A percentile compares a stretch with the other conserved stretches of the same genome.
Conservation (phyloP, 2,888 invertebrate genomes). For the Pyrgus malvae region DNA sequence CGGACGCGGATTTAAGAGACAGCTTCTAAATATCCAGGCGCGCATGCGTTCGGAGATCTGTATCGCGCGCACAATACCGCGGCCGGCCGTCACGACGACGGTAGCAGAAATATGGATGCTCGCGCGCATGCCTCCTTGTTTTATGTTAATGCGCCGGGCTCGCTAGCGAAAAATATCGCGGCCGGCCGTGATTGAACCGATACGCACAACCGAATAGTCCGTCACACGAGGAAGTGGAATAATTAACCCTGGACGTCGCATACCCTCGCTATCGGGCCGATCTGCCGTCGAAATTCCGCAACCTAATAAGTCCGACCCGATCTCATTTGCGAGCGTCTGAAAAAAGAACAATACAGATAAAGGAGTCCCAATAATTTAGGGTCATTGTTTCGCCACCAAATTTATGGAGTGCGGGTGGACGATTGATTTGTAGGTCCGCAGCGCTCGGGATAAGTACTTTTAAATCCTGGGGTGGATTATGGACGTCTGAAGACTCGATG, state of each 20-base stretch:
- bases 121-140: slow-evolving; percentile 68
- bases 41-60: slow-evolving; percentile 73
- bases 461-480: slow-evolving; percentile 48
- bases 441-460: slow-evolving; percentile 65
- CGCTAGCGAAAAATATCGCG: slow-evolving; percentile 64
- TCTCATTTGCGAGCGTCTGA: slow-evolving; percentile 77
- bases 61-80: slow-evolving; percentile 78
- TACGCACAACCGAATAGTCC: slow-evolving; percentile 42
- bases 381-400: slow-evolving; percentile 78
- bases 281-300: slow-evolving; percentile 72
- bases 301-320: slow-evolving; percentile 75
- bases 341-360: slow-evolving; percentile 75
- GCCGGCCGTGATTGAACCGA: slow-evolving; percentile 61
- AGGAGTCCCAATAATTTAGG: slow-evolving; percentile 77
- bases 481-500: slow-evolving; percentile 49
- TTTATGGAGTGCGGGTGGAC: slow-evolving; percentile 77
- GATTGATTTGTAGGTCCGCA: slow-evolving; percentile 78
- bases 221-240: slow-evolving; percentile 61
- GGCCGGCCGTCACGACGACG: slow-evolving; percentile 74
- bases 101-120: slow-evolving; percentile 75
- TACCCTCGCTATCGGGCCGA: slow-evolving; percentile 67
- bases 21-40: slow-evolving; percentile 77
- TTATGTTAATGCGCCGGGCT: slow-evolving; percentile 74
- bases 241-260: slow-evolving; percentile 56
- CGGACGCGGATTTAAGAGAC: slow-evolving; percentile 72